These are phyloP conservation scores for Trinorchestia longiramus DNA, from an alignment of 1,140 invertebrate species.

Conservation along the genomic window DNA sequence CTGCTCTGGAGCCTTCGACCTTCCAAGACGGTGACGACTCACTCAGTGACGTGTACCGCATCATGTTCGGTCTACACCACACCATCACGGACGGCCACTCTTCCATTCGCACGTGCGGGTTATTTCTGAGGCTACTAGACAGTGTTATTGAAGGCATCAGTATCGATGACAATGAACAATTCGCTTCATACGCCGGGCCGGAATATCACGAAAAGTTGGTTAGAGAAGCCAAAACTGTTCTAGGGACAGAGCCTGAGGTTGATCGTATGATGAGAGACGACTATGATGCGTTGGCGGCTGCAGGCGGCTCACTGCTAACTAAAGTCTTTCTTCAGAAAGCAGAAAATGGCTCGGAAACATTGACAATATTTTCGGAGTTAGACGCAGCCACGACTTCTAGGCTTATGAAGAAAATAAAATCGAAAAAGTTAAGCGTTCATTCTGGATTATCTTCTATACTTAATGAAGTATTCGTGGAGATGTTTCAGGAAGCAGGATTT, in stretches of 20 bases:
- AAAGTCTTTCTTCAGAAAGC: not conserved
- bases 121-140: not conserved
- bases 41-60: not conserved
- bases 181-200: not conserved
- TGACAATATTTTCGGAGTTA: not conserved
- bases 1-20: not conserved
- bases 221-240: not conserved
- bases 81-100: conserved; percentile 28
- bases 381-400: not conserved
- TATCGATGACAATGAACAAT: not conserved
- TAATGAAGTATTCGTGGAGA: not conserved
- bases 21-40: not conserved
- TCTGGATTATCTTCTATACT: not conserved
- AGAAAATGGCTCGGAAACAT: not conserved
- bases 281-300: not conserved
- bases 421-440: not conserved
- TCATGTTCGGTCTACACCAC: not conserved
- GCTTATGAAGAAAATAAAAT: not conserved
- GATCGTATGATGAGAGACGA: not conserved
- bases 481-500: not conserved
- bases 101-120: conserved; percentile 27
- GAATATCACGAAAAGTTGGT: not conserved
- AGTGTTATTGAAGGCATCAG: not conserved
- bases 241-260: not conserved
- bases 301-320: not conserved